Base-by-base conservation (phyloP, 1,140 invertebrate species). In the Papilio helenus region DNA sequence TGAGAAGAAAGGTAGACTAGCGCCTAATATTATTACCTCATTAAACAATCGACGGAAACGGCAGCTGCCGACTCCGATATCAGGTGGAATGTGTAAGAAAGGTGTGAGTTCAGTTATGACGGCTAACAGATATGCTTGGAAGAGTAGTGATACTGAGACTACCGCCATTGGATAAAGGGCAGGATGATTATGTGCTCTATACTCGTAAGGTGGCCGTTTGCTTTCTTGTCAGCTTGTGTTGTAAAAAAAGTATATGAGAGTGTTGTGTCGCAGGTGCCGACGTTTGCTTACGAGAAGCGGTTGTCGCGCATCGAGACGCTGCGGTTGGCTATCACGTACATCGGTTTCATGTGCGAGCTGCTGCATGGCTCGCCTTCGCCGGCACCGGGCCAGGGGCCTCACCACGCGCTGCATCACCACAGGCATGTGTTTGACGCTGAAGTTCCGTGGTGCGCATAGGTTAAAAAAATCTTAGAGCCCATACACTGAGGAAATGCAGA, bases 221-320 rank as follows among this genome's bases (percentile, higher is more conserved):
- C 3, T 18, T 18, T 0, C 18, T 18, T 49, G 46, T 16, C 16
- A 18, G 3, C 44, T 46, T 46, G 44, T 46, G 7, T 39, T 39
- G 7, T 39, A 39, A 8, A 39, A 12, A 16, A 46, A 51, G 16
- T 51, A 18, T n/a, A 18, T 18, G 8, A 55, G 5, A 55, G 51
- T 51, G 18, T 55, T 55, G 51, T 73, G 10, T 79, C 80, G 51
- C 85, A 97, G 96, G 99, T 99, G 14, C 99, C 99, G 29, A 99
- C 99, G 1, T 99, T 99, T 92, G 99, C 99, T 0, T 99, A 99
- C 88, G 99, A 99, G 92, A 99, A 99, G 91, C 96, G 99, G 0
- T 96, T 99, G 0, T 99, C 99, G 0, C 97, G 99, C 87, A 99
- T 99, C 86, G 99, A 99, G 95, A 99, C 99, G 0, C 95, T 99